Evolutionary conservation across 1,140 invertebrate genomes (phyloP).

Genomic region (Bicyclus anynana): DNA sequence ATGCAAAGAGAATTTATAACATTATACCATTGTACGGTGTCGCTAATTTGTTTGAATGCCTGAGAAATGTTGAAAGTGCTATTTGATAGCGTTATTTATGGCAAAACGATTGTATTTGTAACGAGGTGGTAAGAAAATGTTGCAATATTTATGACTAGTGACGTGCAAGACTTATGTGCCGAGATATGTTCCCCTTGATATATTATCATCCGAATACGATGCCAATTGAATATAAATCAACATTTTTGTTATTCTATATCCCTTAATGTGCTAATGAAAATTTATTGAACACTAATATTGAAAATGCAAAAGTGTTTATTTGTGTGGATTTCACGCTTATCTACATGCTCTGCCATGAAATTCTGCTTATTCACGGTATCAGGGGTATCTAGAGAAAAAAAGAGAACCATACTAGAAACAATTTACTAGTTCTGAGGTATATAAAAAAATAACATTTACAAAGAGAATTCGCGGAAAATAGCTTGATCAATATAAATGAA

Average conservation of each 20-base stretch:
- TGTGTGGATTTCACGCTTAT: too few relatives aligned
- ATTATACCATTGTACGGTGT: conserved; percentile 26
- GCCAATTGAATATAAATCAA: conserved; percentile 14
- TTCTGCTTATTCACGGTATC: too few relatives aligned
- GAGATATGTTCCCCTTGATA: conserved; percentile 11
- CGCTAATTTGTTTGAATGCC: conserved; percentile 26
- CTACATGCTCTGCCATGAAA: too few relatives aligned
- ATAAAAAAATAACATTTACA: too few relatives aligned
- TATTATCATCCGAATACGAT: conserved; percentile 12
- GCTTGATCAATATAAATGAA: too few relatives aligned
- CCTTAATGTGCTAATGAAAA: neutral
- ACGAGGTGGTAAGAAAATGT: conserved; percentile 7
- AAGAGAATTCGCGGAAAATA: too few relatives aligned
- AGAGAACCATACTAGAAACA: too few relatives aligned
- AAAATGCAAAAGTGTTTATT: too few relatives aligned
- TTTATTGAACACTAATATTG: neutral
- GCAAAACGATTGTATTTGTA: conserved; percentile 21
- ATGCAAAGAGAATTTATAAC: conserved; percentile 28
- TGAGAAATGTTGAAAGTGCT: conserved; percentile 19
- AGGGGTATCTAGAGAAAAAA: too few relatives aligned
- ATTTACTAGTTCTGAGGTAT: too few relatives aligned
- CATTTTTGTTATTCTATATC: neutral
- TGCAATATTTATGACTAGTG: conserved; percentile 12
- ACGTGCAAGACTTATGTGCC: conserved; percentile 3
- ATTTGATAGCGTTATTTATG: conserved; percentile 24